Evolutionary conservation across 1,140 invertebrate species (phyloP).

Genomic region (Caerostris extrusa): DNA sequence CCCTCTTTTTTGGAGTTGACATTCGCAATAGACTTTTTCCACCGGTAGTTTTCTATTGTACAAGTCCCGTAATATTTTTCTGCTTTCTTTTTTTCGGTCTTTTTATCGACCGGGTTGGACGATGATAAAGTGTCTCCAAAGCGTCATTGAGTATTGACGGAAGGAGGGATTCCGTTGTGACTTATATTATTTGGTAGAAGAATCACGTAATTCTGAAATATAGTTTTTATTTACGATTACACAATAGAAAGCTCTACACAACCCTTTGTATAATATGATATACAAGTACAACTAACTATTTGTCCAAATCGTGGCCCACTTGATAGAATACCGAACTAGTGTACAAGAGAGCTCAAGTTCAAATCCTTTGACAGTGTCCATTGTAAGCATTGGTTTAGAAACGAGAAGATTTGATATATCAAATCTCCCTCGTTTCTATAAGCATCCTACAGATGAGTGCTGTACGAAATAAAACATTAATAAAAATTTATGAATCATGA

Average conservation of each 20-base stretch:
- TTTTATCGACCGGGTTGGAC: not conserved
- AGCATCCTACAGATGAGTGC: too few relatives aligned
- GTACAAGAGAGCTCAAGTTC: too few relatives aligned
- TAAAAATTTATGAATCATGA: too few relatives aligned
- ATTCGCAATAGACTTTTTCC: constrained; percentile 30
- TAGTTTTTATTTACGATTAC: constrained; percentile 11
- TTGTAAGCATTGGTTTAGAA: too few relatives aligned
- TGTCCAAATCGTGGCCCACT: too few relatives aligned
- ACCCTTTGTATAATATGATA: too few relatives aligned
- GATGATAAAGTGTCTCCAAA: not conserved
- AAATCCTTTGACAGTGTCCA: too few relatives aligned
- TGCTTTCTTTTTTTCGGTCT: not conserved
- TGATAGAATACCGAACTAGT: too few relatives aligned
- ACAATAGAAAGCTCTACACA: not conserved
- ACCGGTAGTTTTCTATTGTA: not conserved
- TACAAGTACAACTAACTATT: too few relatives aligned
- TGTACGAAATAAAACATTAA: too few relatives aligned
- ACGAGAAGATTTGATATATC: too few relatives aligned
- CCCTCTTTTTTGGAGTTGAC: constrained; percentile 13
- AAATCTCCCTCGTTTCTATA: too few relatives aligned
- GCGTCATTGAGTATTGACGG: not conserved
- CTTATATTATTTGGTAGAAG: not conserved
- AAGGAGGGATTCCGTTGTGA: not conserved
- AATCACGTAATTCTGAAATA: constrained; percentile 11
- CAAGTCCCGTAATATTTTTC: constrained; percentile 12